These are phyloP conservation scores for Polymixis flavicincta DNA, from an alignment of 2,888 invertebrate species.

Conservation along the genomic window DNA sequence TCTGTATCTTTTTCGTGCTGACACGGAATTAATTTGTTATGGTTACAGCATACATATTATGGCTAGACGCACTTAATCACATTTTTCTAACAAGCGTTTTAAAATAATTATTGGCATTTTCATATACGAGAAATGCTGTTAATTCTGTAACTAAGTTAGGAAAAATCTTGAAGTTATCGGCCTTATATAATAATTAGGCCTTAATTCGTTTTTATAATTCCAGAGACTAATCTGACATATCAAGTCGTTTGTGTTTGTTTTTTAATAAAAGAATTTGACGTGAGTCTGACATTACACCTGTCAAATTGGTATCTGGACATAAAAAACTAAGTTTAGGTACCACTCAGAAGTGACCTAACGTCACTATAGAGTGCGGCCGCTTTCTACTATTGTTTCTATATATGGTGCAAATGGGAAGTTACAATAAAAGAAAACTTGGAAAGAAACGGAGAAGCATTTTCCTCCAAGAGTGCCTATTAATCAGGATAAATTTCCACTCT, in stretches of 20 bases:
- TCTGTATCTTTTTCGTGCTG: not conserved
- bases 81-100: not conserved
- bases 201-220: too few species aligned
- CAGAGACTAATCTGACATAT: too few species aligned
- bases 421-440: not conserved
- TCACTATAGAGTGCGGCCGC: accelerated
- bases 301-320: too few species aligned
- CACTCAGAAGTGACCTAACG: not conserved
- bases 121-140: not conserved
- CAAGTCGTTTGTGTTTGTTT: too few species aligned
- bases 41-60: not conserved
- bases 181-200: too few species aligned
- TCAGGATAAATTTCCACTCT: not conserved
- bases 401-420: not conserved
- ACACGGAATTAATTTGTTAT: not conserved
- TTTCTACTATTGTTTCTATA: too few species aligned
- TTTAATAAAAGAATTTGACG: too few species aligned
- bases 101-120: not conserved
- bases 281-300: too few species aligned
- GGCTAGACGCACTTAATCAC: not conserved
- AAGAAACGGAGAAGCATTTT: not conserved
- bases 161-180: too few species aligned
- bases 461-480: not conserved
- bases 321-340: not conserved
- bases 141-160: not conserved